These are phyloP conservation scores for Apodemus sylvaticus DNA, from an alignment of 2,113 vertebrate species.

Conservation along the genomic window DNA sequence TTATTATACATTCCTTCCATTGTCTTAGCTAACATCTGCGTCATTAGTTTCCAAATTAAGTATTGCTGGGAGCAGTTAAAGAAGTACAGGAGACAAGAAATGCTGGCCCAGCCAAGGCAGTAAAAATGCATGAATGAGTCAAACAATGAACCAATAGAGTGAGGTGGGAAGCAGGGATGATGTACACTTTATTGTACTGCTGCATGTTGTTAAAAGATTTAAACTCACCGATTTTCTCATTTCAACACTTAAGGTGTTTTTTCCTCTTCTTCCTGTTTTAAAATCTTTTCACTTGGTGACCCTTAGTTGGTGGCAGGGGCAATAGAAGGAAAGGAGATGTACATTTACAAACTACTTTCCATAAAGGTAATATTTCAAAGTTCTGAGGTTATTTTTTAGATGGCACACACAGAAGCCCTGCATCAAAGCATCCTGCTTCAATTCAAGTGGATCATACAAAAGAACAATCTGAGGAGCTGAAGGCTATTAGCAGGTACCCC, in stretches of 20 bases:
- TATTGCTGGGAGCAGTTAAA: constrained; percentile 8
- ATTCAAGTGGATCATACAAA: background rate
- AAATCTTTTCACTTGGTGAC: background rate
- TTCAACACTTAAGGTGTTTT: background rate
- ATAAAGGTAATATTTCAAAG: background rate
- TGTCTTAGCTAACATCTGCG: background rate
- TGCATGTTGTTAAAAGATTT: background rate
- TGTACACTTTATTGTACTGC: background rate
- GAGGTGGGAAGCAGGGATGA: too few species aligned
- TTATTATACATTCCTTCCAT: background rate
- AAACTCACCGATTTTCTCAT: background rate
- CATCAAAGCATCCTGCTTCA: background rate
- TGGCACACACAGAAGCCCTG: background rate
- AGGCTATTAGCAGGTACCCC: background rate
- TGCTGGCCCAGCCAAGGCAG: too few species aligned
- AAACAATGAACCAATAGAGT: background rate
- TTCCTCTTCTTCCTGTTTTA: background rate
- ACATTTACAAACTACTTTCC: background rate
- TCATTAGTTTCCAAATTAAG: constrained; percentile 41
- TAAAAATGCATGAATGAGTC: background rate
- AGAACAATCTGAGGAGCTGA: background rate
- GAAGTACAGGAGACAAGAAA: background rate
- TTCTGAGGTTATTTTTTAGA: background rate
- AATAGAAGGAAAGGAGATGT: background rate
- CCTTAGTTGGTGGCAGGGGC: background rate